phyloP scores from a whole-genome alignment of 1,140 invertebrate species.

The Zaprionus davidi region DNA sequence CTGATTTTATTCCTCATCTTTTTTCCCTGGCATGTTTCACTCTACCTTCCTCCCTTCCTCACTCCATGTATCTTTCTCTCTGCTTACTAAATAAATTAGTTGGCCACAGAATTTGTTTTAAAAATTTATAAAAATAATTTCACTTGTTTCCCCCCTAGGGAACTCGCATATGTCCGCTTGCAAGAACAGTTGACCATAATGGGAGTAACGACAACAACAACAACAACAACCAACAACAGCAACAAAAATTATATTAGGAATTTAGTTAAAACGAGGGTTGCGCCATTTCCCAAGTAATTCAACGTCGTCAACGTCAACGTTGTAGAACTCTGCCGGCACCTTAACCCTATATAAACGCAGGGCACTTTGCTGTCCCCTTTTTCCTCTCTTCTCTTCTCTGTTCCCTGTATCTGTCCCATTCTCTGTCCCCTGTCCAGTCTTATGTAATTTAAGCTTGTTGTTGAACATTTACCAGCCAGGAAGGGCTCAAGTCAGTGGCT shows the following conservation, averaged over 20 bases:
- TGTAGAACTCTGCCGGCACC: conserved; percentile 33
- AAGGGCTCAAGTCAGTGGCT: conserved; percentile 42
- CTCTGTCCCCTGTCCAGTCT: conserved; percentile 12
- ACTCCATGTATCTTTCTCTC: neutral
- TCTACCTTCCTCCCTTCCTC: neutral
- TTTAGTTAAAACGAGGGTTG: conserved; percentile 67
- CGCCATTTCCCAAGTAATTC: conserved; percentile 48
- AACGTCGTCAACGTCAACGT: conserved; percentile 25
- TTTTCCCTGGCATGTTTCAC: neutral
- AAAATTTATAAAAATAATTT: conserved; percentile 66
- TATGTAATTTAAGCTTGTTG: conserved; percentile 66
- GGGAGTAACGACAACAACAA: conserved; percentile 14
- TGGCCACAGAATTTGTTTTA: conserved; percentile 58
- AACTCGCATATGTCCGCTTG: conserved; percentile 47
- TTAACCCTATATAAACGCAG: conserved; percentile 58
- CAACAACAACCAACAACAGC: conserved; percentile 28
- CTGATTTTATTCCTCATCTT: conserved; percentile 1
- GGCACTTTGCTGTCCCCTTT: neutral
- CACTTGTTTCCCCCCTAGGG: conserved; percentile 34
- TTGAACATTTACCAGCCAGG: conserved; percentile 52
- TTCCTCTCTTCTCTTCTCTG: too few relatives aligned
- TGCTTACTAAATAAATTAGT: conserved; percentile 41
- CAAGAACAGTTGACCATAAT: conserved; percentile 30
- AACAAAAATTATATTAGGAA: conserved; percentile 61
- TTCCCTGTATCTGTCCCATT: neutral